Evolutionary conservation across 2,797 vertebrate species (phyloP).

Genomic region (Bryconaethiops microstoma): DNA sequence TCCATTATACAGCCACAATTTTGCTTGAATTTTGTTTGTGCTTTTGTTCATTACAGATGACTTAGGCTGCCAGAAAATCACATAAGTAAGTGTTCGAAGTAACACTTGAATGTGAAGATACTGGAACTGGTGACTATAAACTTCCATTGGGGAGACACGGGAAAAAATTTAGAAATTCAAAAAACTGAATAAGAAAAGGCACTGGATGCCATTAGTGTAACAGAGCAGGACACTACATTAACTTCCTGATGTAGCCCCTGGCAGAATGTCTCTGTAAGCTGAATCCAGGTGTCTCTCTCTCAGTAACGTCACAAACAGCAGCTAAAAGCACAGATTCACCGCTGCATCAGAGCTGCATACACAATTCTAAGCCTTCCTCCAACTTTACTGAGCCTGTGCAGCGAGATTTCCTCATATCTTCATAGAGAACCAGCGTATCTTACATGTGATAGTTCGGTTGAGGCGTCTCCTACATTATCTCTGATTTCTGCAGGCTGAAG

Average conservation of each 20-base stretch:
- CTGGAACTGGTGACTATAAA: no score
- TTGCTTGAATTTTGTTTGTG: no score
- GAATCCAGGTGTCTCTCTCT: constrained; percentile 1
- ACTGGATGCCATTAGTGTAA: not conserved
- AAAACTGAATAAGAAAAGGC: no score
- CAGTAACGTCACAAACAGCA: constrained; percentile 15
- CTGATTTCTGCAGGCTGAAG: not conserved
- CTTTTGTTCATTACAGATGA: no score
- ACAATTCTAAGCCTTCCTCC: not conserved
- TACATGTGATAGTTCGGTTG: not conserved
- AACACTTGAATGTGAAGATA: no score
- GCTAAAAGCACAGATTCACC: not conserved
- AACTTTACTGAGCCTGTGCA: not conserved
- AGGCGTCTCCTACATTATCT: not conserved
- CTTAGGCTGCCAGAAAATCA: no score
- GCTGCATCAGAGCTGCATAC: not conserved
- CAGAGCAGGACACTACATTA: not conserved
- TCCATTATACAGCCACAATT: no score
- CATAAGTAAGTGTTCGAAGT: no score
- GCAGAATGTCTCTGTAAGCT: not conserved
- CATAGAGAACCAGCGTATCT: not conserved
- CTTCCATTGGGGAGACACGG: not conserved
- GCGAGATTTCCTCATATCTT: not conserved
- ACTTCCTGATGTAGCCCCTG: not conserved
- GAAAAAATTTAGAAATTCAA: not conserved